Conservation (phyloP, 2,888 invertebrate genomes). For the Cephus rjabovi region DNA sequence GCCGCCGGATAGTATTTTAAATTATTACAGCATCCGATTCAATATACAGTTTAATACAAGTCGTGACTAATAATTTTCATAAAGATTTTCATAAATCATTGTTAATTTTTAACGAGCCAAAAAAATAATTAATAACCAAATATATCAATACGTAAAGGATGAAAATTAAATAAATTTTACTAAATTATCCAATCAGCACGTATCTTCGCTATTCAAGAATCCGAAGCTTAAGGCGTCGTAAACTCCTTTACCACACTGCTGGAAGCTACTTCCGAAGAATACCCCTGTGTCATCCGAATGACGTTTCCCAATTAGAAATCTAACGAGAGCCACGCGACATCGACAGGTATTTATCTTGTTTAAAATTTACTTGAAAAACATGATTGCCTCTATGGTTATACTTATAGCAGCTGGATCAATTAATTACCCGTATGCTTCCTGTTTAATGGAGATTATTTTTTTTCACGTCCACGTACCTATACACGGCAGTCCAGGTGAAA, state of each 20-base stretch:
- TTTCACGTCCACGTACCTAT: background rate
- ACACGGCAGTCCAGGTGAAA: background rate
- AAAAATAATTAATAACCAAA: background rate
- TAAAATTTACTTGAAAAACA: background rate
- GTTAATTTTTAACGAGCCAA: background rate
- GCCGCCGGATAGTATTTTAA: background rate
- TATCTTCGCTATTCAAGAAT: background rate
- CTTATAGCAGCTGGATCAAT: constrained; percentile 18
- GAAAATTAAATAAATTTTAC: background rate
- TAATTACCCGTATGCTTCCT: constrained; percentile 22
- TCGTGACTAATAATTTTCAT: background rate
- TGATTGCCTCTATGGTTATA: background rate
- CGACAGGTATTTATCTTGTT: background rate
- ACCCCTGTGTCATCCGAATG: background rate
- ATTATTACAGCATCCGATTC: background rate
- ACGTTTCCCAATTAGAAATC: background rate
- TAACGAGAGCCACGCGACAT: background rate
- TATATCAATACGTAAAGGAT: background rate
- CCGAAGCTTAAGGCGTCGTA: background rate
- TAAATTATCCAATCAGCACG: background rate
- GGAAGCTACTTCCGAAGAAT: background rate
- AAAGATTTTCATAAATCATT: background rate
- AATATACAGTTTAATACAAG: background rate
- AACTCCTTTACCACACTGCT: background rate
- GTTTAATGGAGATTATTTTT: background rate